These are phyloP conservation scores for Illadopsis cleaveri DNA, from an alignment of 2,113 vertebrate species.

Conservation along the genomic window DNA sequence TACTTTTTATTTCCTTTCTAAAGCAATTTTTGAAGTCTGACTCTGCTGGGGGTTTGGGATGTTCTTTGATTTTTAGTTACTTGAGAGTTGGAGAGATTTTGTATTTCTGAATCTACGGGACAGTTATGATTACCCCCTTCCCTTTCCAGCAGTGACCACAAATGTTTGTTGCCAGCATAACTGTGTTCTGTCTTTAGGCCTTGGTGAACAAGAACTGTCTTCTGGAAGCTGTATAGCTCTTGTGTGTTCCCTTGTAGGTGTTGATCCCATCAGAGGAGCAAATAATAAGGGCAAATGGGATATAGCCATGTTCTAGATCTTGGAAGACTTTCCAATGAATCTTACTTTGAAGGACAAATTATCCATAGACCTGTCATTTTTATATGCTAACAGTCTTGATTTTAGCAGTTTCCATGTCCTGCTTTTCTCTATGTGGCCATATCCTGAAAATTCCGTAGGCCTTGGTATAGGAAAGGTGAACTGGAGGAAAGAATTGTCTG, in stretches of 20 bases:
- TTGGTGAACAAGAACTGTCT: background rate
- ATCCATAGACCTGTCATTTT: fast-evolving
- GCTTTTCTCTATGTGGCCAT: fast-evolving
- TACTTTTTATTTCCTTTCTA: background rate
- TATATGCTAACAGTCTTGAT: background rate
- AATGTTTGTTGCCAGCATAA: background rate
- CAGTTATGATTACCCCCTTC: background rate
- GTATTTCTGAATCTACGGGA: background rate
- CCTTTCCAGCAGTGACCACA: background rate
- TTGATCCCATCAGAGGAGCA: background rate
- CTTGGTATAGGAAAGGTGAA: background rate
- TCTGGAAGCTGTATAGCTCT: background rate
- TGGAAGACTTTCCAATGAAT: background rate
- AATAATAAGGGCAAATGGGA: background rate
- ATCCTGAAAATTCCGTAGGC: background rate
- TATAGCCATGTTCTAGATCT: background rate
- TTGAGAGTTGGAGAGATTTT: background rate
- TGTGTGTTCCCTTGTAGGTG: background rate
- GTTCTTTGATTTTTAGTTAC: background rate
- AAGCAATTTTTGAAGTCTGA: background rate
- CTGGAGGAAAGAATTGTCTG: background rate
- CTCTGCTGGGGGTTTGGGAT: fast-evolving
- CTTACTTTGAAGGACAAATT: background rate
- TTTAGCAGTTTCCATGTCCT: background rate
- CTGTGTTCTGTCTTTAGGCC: background rate